phyloP scores from a whole-genome alignment of 2,797 vertebrate species.

The Pachyuromys duprasi region DNA sequence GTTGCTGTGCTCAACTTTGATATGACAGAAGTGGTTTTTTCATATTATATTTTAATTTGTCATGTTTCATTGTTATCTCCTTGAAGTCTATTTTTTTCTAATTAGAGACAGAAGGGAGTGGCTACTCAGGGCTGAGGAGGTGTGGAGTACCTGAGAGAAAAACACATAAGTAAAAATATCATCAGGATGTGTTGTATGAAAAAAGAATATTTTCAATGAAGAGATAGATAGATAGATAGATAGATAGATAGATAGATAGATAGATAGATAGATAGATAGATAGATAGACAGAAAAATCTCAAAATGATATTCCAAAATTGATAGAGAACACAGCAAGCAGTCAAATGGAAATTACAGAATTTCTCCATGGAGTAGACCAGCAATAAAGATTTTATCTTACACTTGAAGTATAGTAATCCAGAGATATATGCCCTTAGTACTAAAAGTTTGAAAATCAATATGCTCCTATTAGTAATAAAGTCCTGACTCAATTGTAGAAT shows the following conservation, averaged over 20 bases:
- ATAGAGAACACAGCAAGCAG: neutral
- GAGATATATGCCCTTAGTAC: neutral
- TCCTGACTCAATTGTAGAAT: slow-evolving; percentile 7
- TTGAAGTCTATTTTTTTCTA: neutral
- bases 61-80: neutral
- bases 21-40: too few species aligned
- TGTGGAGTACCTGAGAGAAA: neutral
- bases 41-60: neutral
- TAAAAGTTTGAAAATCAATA: neutral
- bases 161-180: neutral
- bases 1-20: too few species aligned
- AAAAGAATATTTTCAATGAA: neutral
- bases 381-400: neutral
- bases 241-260: neutral
- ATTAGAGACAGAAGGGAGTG: neutral
- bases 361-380: neutral
- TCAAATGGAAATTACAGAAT: neutral
- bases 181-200: neutral
- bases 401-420: neutral
- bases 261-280: neutral
- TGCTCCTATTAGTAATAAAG: slow-evolving; percentile 42
- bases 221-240: neutral
- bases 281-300: neutral
- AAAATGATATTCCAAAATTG: neutral
- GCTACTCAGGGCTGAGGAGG: neutral